Base-by-base conservation (phyloP, 1,140 invertebrate genomes). In the Megalopta genalis region DNA sequence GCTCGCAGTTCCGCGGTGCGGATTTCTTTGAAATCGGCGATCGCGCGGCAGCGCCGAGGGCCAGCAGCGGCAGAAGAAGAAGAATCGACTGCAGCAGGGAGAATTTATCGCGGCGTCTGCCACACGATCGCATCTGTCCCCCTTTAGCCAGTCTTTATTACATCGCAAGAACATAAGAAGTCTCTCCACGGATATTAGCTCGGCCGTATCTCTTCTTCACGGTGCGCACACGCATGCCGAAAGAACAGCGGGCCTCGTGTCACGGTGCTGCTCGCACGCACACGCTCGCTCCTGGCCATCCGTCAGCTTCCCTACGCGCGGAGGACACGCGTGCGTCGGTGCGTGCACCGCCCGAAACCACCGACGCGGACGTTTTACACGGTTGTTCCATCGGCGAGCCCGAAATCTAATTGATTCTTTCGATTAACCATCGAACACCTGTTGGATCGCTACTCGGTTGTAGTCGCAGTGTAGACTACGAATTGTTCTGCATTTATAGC, bases 51-150 rank as follows among this genome's bases (percentile, higher is more conserved):
- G 12, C 65, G 54, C 39, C 66, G 66, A 60, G 57, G 21, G 75
- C 46, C 64, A 12, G 23, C 66, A 6, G 8, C 42, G 46, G 39
- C 60, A 12, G 42, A 60, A 42, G 32, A 71, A 75, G 80, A 81
- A 81, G 66, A 85, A 85, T 85, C 73, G 75, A 72, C 77, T 27
- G 82, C 59, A 16, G 82, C 59, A 16, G 82, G 66, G 70, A 71
- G 83, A 77, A 85, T 85, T 84, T 80, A 85, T 85, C 77, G 83
- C 62, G 21, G 37, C 63, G 77, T 71, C 71, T 84, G 83, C 77
- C 82, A 71, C 79, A 72, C 75, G 83, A 71, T 62, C 77, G 77
- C 83, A 85, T 85, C 83, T 85, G 83, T 78, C 70, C 72, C 77
- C 65, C 68, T 63, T 85, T 62, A 69, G 68, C 69, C 77, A 79